Evolutionary conservation across 2,797 vertebrate species (phyloP), one percentile per base, ranked within the genome.

Genomic region (Smutsia temminckii): DNA sequence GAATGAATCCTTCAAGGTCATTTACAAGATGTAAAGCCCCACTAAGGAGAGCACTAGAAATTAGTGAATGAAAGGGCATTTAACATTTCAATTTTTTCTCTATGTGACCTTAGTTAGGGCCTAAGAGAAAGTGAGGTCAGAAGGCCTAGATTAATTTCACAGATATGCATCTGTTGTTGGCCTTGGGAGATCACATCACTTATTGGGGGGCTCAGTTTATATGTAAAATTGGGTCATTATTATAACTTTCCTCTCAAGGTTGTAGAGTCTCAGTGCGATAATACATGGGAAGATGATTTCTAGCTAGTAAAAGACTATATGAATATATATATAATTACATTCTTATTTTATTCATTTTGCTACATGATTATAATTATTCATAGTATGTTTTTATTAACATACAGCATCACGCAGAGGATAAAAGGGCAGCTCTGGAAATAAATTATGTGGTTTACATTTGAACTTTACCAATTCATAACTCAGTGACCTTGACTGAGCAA

Each of bases 381-480:
- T 72, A 66, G 1, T 55, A n/a, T 80, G 23, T 80, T 91, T 96
- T 89, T 88, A 81, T 85, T 90, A 51, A 42, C 55, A 61, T 91
- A 46, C 3, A 49, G 17, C 93, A 53, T 89, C 59, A 91, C 14
- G 55, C 0, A 87, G 29, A 74, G 4, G n/a, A n/a, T 85, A 49
- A 85, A 93, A 80, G 10, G 59, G 51, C 49, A 91, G 25, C 53
- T 88, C 42, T 74, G 55, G 64, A 85, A 95, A 74, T 42, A 79
- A 66, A 59, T 46, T 51, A 20, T 20, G 9, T 77, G 34, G 6
- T 6, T 90, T 89, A 12, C 72, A 69, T 81, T 77, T 94, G 42
- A 88, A 46, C 34, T 95, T 37, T 55, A 51, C 6, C 4, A 46
- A 11, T 87, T 77, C 69, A 64, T 89, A 80, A 25, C 34, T 91